Evolutionary conservation across 2,113 vertebrate genomes (phyloP).

Genomic region (Ceyx cyanopectus): DNA sequence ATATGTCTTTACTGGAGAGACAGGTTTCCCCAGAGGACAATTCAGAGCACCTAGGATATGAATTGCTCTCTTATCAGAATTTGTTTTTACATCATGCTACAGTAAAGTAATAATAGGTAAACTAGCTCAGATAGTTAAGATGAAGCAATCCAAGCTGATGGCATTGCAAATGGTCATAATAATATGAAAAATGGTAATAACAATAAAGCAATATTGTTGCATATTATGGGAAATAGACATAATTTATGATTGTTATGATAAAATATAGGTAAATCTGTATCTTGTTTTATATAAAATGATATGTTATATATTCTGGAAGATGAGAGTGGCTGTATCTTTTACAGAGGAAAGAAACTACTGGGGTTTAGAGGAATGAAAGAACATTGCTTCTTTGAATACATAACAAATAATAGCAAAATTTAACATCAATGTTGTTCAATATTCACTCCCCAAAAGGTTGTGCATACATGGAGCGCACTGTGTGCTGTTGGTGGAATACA

Average conservation of each 20-base stretch:
- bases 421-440: not conserved
- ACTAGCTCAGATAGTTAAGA: not conserved
- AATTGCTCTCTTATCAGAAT: not conserved
- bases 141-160: not conserved
- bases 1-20: not conserved
- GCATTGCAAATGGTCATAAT: not conserved
- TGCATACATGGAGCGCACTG: not conserved
- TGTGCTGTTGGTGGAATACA: not conserved
- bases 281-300: no score
- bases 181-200: not conserved
- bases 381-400: not conserved
- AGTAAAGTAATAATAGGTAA: not conserved
- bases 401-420: not conserved
- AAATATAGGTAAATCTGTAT: not conserved
- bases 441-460: rapidly evolving
- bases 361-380: rapidly evolving
- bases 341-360: not conserved
- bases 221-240: not conserved
- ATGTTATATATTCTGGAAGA: not conserved
- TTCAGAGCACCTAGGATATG: not conserved
- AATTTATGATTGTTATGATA: not conserved
- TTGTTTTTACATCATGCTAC: not conserved
- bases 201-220: not conserved
- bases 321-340: not conserved
- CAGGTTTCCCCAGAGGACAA: not conserved